A percentile compares a stretch with the other conserved stretches of the same genome.
These are phyloP conservation scores for Pachyuromys duprasi DNA, from an alignment of 2,797 vertebrate species.

Conservation along the genomic window DNA sequence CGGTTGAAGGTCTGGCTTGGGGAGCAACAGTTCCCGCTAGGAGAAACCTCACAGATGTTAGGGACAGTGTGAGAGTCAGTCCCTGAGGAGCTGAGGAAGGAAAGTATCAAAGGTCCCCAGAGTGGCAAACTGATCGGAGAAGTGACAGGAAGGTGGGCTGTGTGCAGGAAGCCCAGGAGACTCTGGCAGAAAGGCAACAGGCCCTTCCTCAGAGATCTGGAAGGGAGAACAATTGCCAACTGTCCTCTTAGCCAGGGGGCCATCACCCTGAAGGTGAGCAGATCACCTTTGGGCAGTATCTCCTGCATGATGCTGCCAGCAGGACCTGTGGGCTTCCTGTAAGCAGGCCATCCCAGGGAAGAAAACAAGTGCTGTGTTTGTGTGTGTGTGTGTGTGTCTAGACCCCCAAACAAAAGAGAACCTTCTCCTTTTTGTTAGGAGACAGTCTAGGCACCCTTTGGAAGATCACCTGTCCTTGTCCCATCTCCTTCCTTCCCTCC, in stretches of 20 bases:
- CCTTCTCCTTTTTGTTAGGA: conserved; percentile 78
- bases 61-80: neutral
- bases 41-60: neutral
- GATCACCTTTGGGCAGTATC: neutral
- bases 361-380: neutral
- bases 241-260: conserved; percentile 1
- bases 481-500: conserved; percentile 32
- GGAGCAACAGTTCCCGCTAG: neutral
- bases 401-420: conserved; percentile 77
- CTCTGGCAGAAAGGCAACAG: neutral
- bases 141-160: neutral
- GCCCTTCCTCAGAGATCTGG: neutral
- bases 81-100: neutral
- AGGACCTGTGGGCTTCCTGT: neutral
- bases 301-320: neutral
- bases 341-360: neutral
- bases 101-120: conserved; percentile 19
- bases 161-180: neutral
- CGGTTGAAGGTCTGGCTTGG: neutral
- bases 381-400: neutral
- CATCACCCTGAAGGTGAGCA: conserved; percentile 56
- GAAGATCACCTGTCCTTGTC: conserved; percentile 75
- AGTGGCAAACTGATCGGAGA: neutral
- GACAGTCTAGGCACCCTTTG: conserved; percentile 59
- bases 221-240: conserved; percentile 43